These are phyloP conservation scores for Brassicogethes aeneus DNA, from an alignment of 2,888 invertebrate genomes.

Conservation along the genomic window DNA sequence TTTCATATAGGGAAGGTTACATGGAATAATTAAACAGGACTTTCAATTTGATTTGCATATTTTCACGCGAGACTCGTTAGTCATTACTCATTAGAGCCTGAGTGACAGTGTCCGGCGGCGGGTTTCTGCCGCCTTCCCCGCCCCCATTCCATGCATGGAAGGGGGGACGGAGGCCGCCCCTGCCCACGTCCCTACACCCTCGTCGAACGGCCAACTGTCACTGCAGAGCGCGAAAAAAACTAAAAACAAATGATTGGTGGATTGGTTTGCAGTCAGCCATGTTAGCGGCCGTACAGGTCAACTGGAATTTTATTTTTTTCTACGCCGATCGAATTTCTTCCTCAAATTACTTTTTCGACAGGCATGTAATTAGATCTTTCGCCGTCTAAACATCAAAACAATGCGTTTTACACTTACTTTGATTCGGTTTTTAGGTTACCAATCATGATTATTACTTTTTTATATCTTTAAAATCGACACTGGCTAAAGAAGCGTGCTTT, in stretches of 20 bases:
- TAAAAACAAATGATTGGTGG: conserved; percentile 40
- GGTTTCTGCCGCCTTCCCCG: conserved; percentile 12
- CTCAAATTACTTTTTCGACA: too few species aligned
- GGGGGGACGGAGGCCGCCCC: conserved; percentile 14
- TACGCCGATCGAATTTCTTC: too few species aligned
- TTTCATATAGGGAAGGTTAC: conserved; percentile 29
- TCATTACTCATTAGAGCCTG: conserved; percentile 43
- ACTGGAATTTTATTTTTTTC: conserved; percentile 24
- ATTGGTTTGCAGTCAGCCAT: conserved; percentile 38
- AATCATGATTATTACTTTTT: too few species aligned
- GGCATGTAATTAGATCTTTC: too few species aligned
- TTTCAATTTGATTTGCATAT: conserved; percentile 44
- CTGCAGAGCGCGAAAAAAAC: conserved; percentile 34
- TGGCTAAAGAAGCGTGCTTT: too few species aligned
- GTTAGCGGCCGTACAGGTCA: conserved; percentile 29
- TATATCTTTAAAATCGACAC: too few species aligned
- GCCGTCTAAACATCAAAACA: too few species aligned
- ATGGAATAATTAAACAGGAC: conserved; percentile 40
- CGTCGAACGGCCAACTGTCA: conserved; percentile 35
- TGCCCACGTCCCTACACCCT: conserved; percentile 17
- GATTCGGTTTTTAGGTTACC: too few species aligned
- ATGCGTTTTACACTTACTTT: too few species aligned
- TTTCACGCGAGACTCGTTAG: conserved; percentile 43
- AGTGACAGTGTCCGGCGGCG: conserved; percentile 35
- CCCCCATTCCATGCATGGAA: conserved; percentile 14